Base-by-base conservation (phyloP, 2,797 vertebrate genomes). In the Tokudaia muenninki region DNA sequence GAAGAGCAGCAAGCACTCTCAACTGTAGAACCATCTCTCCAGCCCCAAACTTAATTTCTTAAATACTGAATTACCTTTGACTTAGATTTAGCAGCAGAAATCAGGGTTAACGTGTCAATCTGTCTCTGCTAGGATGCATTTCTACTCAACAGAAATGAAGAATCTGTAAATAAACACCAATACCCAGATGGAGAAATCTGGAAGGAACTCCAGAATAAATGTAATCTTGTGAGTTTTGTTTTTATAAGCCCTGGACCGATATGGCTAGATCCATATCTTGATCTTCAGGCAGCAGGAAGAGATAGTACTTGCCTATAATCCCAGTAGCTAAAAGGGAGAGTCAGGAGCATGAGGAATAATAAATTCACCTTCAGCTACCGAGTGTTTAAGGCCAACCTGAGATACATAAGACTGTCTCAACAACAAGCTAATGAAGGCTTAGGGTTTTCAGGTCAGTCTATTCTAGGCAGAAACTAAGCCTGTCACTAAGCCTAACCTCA, bases 71-170 rank as follows among this genome's bases (percentile, higher is more conserved):
- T 59, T 94, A 41, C 47, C 34, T 97, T 67, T 92, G 34, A 21
- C 41, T 92, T 89, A 83, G 79, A 82, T 50, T 55, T 94, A 87
- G 24, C 74, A 92, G 50, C 47, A 96, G 80, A 77, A 96, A 87
- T n/a, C 86, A n/a, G 24, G 13, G 52, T 80, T 55, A 83, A 81
- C 8, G 21, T 3, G 9, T 44, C 16, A 29, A 6, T 44, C 86
- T 88, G 34, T 91, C 59, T 92, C 94, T 80, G 37, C 83, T 47
- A 98, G 99, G 98, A 99, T 95, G 98, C 99, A 34, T 99, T 99
- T 99, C 61, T 99, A 99, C 97, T 99, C 99, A 13, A 99, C 98
- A 88, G 99, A 99, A 98, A 99, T 99, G 99, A 97, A 99, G 98
- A 98, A 0, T 99, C 99, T 0, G 98, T 99, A 95, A 96, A 98